Evolutionary conservation across 2,797 vertebrate species (phyloP).

Genomic region (Falco cherrug): DNA sequence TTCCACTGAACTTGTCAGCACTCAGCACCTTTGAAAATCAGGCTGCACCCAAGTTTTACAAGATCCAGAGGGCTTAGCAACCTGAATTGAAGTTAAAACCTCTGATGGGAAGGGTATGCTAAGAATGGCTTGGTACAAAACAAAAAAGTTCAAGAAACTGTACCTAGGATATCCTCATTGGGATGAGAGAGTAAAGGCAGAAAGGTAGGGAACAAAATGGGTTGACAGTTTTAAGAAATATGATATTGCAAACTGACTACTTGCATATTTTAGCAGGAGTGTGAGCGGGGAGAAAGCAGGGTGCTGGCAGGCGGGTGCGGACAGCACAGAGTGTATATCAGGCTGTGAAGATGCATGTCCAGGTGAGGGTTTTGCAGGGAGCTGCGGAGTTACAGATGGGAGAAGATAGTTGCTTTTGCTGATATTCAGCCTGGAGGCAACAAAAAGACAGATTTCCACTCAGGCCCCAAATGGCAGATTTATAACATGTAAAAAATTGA

Average conservation of each 20-base stretch:
- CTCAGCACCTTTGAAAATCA: neutral
- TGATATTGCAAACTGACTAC: neutral
- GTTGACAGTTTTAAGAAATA: neutral
- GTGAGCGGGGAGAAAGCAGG: neutral
- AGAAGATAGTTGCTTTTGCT: neutral
- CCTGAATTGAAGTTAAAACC: neutral
- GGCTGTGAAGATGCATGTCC: slow-evolving; percentile 5
- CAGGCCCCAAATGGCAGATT: neutral
- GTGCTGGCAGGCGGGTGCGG: neutral
- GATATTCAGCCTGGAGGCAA: neutral
- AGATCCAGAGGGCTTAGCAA: neutral
- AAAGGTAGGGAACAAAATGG: neutral
- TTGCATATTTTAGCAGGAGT: neutral
- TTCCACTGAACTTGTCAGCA: neutral
- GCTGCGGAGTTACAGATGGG: neutral
- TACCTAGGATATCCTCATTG: neutral
- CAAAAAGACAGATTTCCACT: neutral
- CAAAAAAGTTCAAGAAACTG: neutral
- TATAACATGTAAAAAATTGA: neutral
- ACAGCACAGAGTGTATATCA: neutral
- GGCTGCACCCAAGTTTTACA: neutral
- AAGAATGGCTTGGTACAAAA: neutral
- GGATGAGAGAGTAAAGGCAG: neutral
- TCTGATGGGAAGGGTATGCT: neutral
- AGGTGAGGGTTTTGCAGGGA: neutral